Base-by-base conservation (phyloP, 2,888 invertebrate species). In the Allophyes oxyacanthae region DNA sequence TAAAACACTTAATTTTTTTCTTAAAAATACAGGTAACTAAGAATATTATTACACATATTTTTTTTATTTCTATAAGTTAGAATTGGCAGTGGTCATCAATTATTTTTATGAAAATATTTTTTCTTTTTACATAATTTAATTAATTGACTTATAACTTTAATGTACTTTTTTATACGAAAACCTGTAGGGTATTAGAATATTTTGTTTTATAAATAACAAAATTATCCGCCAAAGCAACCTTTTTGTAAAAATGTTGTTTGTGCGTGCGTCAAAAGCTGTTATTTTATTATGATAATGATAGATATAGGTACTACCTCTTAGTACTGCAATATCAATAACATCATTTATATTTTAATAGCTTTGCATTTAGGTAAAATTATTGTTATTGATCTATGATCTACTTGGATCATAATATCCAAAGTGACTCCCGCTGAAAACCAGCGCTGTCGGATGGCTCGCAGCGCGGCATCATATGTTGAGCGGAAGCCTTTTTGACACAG, bases 1-100 rank as follows among this genome's bases (percentile, higher is more conserved):
- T 45, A 67, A 46, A 55, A 6, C 43, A 64, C 32, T 6, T n/a
- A 14, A 7, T 10, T 28, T 52, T 67, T 77, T 74, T 61, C 49
- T 66, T 68, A 66, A 62, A 62, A 59, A 44, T 77, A 73, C 59
- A 72, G 88, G 89, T 90, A 89, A 90, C 89, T 86, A 76, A 84
- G 78, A 84, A 81, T 84, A 85, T 84, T 82, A 64, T 42, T 62
- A 59, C 43, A 56, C 33, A 55, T 53, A 32, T 53, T 53, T 60
- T 64, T 64, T 60, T 64, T 64, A 64, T 45, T 70, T 45, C 55
- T 72, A 75, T 73, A 78, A 75, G 74, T 77, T 63, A 75, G 48
- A 41, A 75, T 81, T 86, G 88, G 88, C 88, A 88, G 87, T 86
- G 83, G 72, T 74, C 28, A 57, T 37, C 42, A 44, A 55, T 63